Base-by-base conservation (phyloP, 2,113 vertebrate species). In the Perca flavescens region DNA sequence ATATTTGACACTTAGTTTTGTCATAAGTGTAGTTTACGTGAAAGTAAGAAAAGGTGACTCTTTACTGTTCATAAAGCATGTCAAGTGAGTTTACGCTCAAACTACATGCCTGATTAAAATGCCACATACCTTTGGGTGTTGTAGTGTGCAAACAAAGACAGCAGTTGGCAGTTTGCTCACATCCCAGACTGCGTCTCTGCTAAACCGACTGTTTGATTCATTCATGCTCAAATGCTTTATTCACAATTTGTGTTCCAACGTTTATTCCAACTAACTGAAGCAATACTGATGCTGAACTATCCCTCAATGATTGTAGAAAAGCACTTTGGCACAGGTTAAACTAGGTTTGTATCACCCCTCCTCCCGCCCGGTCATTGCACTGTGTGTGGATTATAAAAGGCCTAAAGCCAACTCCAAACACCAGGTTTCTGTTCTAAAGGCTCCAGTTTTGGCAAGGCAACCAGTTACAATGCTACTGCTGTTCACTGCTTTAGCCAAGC, bases 311-410 rank as follows among this genome's bases (percentile, higher is more conserved):
- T 50, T 61, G 12, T 22, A 16, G n/a, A 14, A 46, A 65, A 56
- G 11, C 22, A 49, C 12, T 28, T 46, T 19, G 46, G 52, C 13
- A 56, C 34, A 19, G 17, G 16, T 53, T 25, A 17, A 50, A 25
- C 19, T 40, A 34, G 19, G n/a, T 47, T 19, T 40, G 1, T 28
- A 36, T 68, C 16, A 47, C 22, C 17, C n/a, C 43, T 17, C 15
- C 46, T 36, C 15, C 15, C 6, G 40, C 8, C 4, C 40, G 74
- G 34, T 69, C 56, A 40, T 40, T 68, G 28, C 10, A 16, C 25
- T 25, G 10, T 70, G n/a, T 74, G 22, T 47, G 69, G 57, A 53
- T 53, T 54, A 61, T 75, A 61, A 84, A 87, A 80, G 28, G 25
- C 52, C 54, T 65, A 77, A 62, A 68, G 28, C 56, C 62, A 57